Evolutionary conservation across 2,797 vertebrate species (phyloP).

Genomic region (Mionectes olivaceus): DNA sequence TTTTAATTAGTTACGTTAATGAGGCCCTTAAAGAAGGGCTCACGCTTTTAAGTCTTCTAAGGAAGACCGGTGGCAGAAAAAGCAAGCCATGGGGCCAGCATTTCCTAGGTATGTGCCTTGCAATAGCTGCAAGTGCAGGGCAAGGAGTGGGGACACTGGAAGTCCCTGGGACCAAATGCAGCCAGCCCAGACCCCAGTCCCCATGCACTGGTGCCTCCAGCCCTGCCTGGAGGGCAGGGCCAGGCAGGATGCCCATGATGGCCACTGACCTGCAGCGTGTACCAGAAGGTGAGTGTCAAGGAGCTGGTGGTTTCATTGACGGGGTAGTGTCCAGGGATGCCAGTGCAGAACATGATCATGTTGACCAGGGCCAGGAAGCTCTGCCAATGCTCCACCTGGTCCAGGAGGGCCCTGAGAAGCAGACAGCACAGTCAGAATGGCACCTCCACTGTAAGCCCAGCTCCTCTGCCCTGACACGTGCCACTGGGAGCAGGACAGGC

Average conservation of each 20-base stretch:
- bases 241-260: background rate
- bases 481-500: background rate
- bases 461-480: background rate
- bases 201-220: background rate
- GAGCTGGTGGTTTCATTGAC: conserved; percentile 99
- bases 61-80: background rate
- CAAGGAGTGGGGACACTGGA: rapidly evolving
- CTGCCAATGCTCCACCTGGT: conserved; percentile 98
- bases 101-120: background rate
- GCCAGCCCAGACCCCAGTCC: background rate
- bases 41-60: background rate
- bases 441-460: background rate
- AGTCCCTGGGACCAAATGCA: background rate
- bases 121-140: rapidly evolving
- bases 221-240: background rate
- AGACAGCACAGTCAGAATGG: background rate
- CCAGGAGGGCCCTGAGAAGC: conserved; percentile 88
- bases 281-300: conserved; percentile 98
- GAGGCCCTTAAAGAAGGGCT: background rate
- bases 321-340: conserved; percentile 96
- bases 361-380: conserved; percentile 96
- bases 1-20: conserved; percentile 45
- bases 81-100: background rate
- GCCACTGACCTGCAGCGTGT: conserved; percentile 88
- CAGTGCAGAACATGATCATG: conserved; percentile 99